Evolutionary conservation across 2,797 vertebrate species (phyloP).

Genomic region (Coccyzus lansbergi): DNA sequence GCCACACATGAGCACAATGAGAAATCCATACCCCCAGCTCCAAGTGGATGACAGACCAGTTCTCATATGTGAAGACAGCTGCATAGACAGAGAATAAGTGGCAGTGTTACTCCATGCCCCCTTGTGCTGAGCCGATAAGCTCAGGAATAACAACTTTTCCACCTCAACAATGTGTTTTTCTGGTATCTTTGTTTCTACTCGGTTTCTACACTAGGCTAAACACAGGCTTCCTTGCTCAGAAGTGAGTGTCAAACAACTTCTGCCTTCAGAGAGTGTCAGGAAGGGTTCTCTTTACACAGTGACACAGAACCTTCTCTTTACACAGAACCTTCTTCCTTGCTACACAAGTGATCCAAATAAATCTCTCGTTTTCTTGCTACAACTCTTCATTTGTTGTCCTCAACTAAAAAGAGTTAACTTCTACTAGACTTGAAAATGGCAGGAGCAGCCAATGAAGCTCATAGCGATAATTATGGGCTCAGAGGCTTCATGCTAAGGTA

Average conservation of each 20-base stretch:
- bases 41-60: background rate
- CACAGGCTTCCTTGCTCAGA: background rate
- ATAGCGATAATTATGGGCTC: background rate
- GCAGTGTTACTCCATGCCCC: background rate
- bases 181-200: background rate
- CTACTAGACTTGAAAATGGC: background rate
- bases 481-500: background rate
- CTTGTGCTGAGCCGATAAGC: background rate
- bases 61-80: background rate
- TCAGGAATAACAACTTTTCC: background rate
- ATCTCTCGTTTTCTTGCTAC: background rate
- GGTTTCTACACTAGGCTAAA: background rate
- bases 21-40: background rate
- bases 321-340: background rate
- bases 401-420: background rate
- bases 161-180: background rate
- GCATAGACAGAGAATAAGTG: rapidly evolving
- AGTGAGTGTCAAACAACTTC: background rate
- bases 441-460: background rate
- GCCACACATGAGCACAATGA: rapidly evolving
- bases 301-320: background rate
- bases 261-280: background rate
- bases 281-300: background rate
- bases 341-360: background rate
- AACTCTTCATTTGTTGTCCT: background rate